Evolutionary conservation across 2,113 vertebrate species (phyloP), one percentile per base, ranked within the genome.

Genomic region (Phylloscopus trochilus): DNA sequence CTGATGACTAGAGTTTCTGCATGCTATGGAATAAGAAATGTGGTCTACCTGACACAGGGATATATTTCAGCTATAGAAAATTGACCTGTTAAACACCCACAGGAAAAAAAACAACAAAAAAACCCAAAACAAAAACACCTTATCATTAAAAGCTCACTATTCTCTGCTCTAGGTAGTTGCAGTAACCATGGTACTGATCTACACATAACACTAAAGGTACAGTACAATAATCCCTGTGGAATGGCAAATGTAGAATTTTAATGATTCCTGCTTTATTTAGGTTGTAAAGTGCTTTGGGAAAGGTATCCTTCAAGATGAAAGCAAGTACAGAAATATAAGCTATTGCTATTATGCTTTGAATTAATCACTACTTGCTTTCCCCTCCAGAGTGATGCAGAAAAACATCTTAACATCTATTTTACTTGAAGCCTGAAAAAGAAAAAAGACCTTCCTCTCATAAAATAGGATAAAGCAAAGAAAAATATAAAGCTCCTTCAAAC

Each of bases 261-360:
- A 97, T 89, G 60, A 90, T 80, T 79, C 44, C 47, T 91, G 20
- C 49, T 93, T 92, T 94, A 93, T 95, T 96, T 90, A 90, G 72
- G 87, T 72, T 83, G 64, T 91, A 94, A 95, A 91, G 70, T 93
- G 60, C 83, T 96, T 94, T 93, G 78, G 75, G 70, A 91, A 86
- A 95, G 85, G 82, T 70, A 89, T 94, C 78, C 63, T 95, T 95
- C 92, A 90, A 93, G 81, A 95, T 80, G 83, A 94, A 83, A 95
- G 67, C 64, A 75, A 87, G 74, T 53, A 76, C 37, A 81, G 81
- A 91, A 92, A 52, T 78, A 66, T 94, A 95, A 94, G 68, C 27
- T 90, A 89, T 77, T 87, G 64, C 63, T 95, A 89, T 91, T 90
- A 89, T 76, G 62, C 74, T 94, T 89, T 82, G 82, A 89, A 91